These are phyloP conservation scores for Heliothis virescens DNA, from an alignment of 1,140 invertebrate genomes.

Conservation along the genomic window DNA sequence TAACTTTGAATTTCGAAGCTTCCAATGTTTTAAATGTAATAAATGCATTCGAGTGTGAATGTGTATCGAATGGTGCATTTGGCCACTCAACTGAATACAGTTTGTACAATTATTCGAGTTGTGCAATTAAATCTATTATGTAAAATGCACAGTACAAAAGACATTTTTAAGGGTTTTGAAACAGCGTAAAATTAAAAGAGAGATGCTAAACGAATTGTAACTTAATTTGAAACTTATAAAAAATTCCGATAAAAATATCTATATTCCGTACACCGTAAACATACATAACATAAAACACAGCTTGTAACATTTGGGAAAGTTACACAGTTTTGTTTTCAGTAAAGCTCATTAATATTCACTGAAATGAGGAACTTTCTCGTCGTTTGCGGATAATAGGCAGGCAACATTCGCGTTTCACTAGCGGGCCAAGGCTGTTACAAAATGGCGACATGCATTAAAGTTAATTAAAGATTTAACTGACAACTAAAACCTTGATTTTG, in stretches of 20 bases:
- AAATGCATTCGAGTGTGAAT: background rate
- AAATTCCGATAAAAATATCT: too few species aligned
- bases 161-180: too few species aligned
- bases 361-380: conserved; percentile 45
- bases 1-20: conserved; percentile 20
- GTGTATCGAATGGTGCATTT: background rate
- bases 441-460: conserved; percentile 32
- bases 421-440: conserved; percentile 12
- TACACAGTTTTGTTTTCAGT: conserved; percentile 36
- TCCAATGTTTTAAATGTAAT: background rate
- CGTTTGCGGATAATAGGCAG: conserved; percentile 34
- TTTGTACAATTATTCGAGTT: too few species aligned
- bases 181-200: background rate
- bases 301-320: conserved; percentile 36
- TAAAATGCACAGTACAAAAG: too few species aligned
- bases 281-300: background rate
- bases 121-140: too few species aligned
- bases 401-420: conserved; percentile 21
- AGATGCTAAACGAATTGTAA: background rate
- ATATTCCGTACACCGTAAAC: too few species aligned
- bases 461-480: conserved; percentile 10
- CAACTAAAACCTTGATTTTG: conserved; percentile 25
- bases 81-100: too few species aligned
- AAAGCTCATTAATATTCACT: conserved; percentile 46
- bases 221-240: background rate